Base-by-base conservation (phyloP, 2,888 invertebrate genomes). In the Tetheella fluctuosa region DNA sequence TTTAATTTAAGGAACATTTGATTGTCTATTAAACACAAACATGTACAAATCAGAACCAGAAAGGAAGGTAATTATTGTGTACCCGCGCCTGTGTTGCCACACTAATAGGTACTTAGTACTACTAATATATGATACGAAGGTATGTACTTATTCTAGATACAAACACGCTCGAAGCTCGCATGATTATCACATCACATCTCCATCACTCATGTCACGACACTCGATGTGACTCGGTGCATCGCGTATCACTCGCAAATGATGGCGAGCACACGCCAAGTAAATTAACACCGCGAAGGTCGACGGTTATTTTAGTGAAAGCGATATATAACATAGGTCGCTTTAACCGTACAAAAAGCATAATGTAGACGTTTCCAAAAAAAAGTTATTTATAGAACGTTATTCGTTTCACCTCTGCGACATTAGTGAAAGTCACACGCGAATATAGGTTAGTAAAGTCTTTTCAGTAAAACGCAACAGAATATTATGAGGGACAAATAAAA, bases 221-320 rank as follows among this genome's bases (percentile, higher is more conserved):
- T 54, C 39, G 12, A n/a, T 54, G 39, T 7, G 39, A n/a, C 17
- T 12, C 15, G n/a, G 15, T 39, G 25, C 15, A 13, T 13, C 37
- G 48, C 48, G 20, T 55, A 42, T 59, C 28, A 42, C 48, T 52
- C 39, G 28, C 48, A 37, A 54, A 62, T 64, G 70, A 69, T 66
- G 64, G 62, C 67, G 69, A 64, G 69, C 74, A 71, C 70, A 83
- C 77, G 81, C 81, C 80, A 84, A 83, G 83, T 81, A 80, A 83
- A 84, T 81, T 75, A 76, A 71, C 64, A 57, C 57, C 63, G 60
- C 67, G 79, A 86, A 86, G 86, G 86, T 77, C 83, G 66, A 57
- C 61, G 52, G 76, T 77, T 84, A 84, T 85, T 84, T 83, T 73
- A 69, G 81, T 76, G 76, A 79, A 78, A 81, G 76, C 74, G 64